Percentiles rank a stretch among this genome's conserved stretches.
phyloP scores from a whole-genome alignment of 2,113 vertebrate genomes.

The Pelusios castaneus region DNA sequence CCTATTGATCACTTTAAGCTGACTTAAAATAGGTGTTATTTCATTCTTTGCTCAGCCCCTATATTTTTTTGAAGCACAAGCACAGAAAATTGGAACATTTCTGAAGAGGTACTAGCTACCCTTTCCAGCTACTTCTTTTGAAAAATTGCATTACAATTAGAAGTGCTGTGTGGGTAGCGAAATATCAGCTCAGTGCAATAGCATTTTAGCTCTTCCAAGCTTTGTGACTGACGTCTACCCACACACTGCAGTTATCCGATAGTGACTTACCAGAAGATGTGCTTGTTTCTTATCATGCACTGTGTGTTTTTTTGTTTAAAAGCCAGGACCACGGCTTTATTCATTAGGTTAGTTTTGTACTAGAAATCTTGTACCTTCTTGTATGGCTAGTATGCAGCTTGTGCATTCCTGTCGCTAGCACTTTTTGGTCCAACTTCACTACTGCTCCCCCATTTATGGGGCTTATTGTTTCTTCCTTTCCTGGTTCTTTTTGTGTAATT shows the following conservation, averaged over 20 bases:
- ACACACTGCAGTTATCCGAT: conserved; percentile 1
- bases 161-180: conserved; percentile 54
- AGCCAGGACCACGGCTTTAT: not conserved
- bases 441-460: not conserved
- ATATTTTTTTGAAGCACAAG: not conserved
- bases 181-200: not conserved
- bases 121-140: not conserved
- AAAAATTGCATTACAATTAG: conserved; percentile 29
- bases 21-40: not conserved
- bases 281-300: not conserved
- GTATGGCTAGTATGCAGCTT: no score
- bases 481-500: not conserved
- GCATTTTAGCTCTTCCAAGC: conserved; percentile 37
- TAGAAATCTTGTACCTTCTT: not conserved
- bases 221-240: conserved; percentile 33
- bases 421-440: not conserved
- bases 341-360: not conserved
- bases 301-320: not conserved
- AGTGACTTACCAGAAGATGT: not conserved
- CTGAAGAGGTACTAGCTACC: not conserved
- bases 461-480: not conserved
- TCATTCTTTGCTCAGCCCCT: conserved; percentile 24
- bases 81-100: not conserved
- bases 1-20: not conserved
- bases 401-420: not conserved